Evolutionary conservation across 1,140 invertebrate genomes (phyloP).

Genomic region (Zaprionus tsacasi): DNA sequence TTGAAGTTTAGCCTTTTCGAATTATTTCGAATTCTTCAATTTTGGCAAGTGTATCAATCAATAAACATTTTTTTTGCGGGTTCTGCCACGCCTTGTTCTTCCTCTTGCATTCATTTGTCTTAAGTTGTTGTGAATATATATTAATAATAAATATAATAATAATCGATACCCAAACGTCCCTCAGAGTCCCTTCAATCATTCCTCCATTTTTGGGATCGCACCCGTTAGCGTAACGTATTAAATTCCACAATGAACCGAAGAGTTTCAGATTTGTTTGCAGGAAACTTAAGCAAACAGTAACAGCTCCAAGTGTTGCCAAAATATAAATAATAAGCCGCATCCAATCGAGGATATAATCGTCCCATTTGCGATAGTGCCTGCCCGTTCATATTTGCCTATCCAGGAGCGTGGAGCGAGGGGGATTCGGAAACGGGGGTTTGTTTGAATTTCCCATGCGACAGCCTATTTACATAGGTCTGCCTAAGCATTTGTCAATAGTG

Average conservation of each 20-base stretch:
- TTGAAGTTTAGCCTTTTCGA: too few species aligned
- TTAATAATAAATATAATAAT: too few species aligned
- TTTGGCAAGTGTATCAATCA: too few species aligned
- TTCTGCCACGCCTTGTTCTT: too few species aligned
- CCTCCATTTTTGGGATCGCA: background rate
- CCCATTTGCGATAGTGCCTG: background rate
- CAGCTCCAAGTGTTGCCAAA: slow-evolving; percentile 27
- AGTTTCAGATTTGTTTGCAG: slow-evolving; percentile 52
- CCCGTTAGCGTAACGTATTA: slow-evolving; percentile 58
- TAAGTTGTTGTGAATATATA: too few species aligned
- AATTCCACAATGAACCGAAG: slow-evolving; percentile 59
- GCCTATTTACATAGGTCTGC: slow-evolving; percentile 56
- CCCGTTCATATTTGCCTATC: slow-evolving; percentile 54
- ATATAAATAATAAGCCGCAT: slow-evolving; percentile 66
- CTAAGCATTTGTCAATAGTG: slow-evolving; percentile 66
- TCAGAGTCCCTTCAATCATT: too few species aligned
- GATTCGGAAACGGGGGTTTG: slow-evolving; percentile 15
- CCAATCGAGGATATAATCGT: slow-evolving; percentile 20
- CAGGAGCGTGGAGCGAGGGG: slow-evolving; percentile 11
- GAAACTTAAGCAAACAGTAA: slow-evolving; percentile 36
- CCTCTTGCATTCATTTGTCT: too few species aligned
- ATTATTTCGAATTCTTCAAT: too few species aligned
- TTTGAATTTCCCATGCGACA: slow-evolving; percentile 69
- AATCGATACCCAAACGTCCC: too few species aligned
- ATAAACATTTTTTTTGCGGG: too few species aligned